Evolutionary conservation across 2,888 invertebrate genomes (phyloP), one percentile per base, ranked within the genome.

Genomic region (Theretra japonica): DNA sequence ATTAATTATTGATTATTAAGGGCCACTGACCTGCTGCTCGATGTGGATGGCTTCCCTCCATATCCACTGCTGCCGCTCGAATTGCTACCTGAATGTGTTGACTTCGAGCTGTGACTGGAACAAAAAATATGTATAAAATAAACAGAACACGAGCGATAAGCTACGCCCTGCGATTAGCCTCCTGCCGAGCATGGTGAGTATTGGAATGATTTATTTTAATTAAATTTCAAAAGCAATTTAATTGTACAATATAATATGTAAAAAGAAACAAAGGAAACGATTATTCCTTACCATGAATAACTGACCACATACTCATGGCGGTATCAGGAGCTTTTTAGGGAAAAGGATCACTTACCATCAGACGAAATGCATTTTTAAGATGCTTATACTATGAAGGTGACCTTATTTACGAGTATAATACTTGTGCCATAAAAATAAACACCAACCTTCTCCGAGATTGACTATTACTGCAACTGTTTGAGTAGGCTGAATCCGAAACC

Each of bases 61-160:
- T 97, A 97, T 2, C 97, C 97, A 87, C 97, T 97, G 90, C 97
- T 97, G 60, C 96, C 96, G 59, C 97, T 97, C 0, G 96, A 97
- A 83, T 97, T 96, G 82, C 97, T 97, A n/a, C 96, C 96, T 57
- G 96, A 96, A 84, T 96, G 95, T n/a, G 96, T 96, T 2, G 97
- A 97, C 83, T 97, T 97, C 7, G 97, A 97, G 84, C 97, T 97
- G 76, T 95, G 96, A 85, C 97, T 97, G 82, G 77, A 90, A 85
- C 75, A 75, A 83, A 70, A 71, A 68, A 17, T 33, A 65, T 69
- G 17, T 15, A n/a, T 48, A 15, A 56, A 17, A 7, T 2, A 25
- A 5, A n/a, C 28, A 60, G 23, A 60, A 4, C 1, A 60, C 3
- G 15, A 11, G 41, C 2, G 15, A 2, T 11, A 41, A 41, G 11